Evolutionary conservation across 1,140 invertebrate species (phyloP), one percentile per base, ranked within the genome.

Genomic region (Trachymyrmex cornetzi): DNA sequence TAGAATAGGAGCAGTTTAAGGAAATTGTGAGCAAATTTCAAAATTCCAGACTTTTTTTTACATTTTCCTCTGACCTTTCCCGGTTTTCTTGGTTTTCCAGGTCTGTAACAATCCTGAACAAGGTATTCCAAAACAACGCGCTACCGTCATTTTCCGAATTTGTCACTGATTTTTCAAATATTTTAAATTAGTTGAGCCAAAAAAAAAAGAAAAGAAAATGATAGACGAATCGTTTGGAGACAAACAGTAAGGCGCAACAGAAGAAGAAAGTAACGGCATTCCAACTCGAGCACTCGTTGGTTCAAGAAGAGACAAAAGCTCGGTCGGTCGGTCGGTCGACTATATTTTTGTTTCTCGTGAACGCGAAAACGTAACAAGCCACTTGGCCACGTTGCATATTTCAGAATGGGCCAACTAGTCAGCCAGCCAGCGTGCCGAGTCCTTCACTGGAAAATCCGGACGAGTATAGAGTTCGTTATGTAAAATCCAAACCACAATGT

Each of bases 351-450:
- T 90, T 85, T 88, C 89, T 88, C 71, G 72, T 64, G 30, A 90
- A 88, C 55, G 84, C 80, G 85, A 80, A 90, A 92, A 92, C 88
- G 87, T 92, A 92, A 92, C 90, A 90, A 92, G 91, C 81, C 87
- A 92, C 91, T 92, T 92, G 88, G 85, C 87, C 90, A 92, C 88
- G 88, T 92, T 92, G 90, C 88, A 92, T 92, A 92, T 91, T 92
- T 92, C 75, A 80, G 44, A 90, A 69, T n/a, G 30, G 34, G 57
- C 79, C 48, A 81, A 53, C 61, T 34, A 66, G 14, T 27, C 48
- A 24, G 30, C 30, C 61, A 48, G 44, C 7, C 67, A 82, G 3
- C n/a, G 34, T 61, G 24, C 19, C 67, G 19, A 72, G 79, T 24
- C 55, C 69, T 75, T 75, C 55, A 34, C 72, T 64, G 61, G 59